Conservation (phyloP, 2,888 invertebrate species). For the Microctonus brassicae region DNA sequence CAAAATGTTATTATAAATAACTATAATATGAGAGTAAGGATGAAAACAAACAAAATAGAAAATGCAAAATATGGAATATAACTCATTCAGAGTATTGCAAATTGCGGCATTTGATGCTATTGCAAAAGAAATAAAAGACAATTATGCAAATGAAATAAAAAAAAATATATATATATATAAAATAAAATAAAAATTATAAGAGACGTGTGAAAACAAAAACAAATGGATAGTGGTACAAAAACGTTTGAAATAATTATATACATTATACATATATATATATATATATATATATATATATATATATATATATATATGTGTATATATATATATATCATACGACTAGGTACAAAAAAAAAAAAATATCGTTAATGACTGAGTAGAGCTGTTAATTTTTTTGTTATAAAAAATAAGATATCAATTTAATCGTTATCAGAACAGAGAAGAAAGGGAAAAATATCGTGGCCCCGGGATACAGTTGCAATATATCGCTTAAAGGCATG, state of each 20-base stretch:
- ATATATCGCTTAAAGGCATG: conserved; percentile 59
- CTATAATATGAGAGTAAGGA: background rate
- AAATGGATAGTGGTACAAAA: conserved; percentile 16
- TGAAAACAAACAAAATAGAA: background rate
- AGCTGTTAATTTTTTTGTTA: conserved; percentile 58
- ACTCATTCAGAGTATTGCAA: conserved; percentile 23
- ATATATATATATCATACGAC: conserved; percentile 16
- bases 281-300: too few relatives aligned
- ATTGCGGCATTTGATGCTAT: conserved; percentile 39
- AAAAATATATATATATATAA: too few relatives aligned
- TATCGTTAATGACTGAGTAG: conserved; percentile 57
- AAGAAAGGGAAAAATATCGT: conserved; percentile 37
- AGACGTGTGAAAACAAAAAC: conserved; percentile 3
- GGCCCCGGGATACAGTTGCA: conserved; percentile 66
- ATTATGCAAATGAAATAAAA: conserved; percentile 16
- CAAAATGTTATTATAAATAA: background rate
- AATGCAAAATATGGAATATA: background rate
- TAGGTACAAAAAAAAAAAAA: conserved; percentile 14
- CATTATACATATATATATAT: conserved; percentile 25
- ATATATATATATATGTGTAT: too few relatives aligned
- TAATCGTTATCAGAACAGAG: conserved; percentile 49
- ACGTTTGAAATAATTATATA: conserved; percentile 23
- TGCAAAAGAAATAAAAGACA: conserved; percentile 11
- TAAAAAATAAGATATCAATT: conserved; percentile 51
- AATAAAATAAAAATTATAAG: too few relatives aligned